Conservation (phyloP, 2,888 invertebrate species). For the Apomyelois bistriatella region DNA sequence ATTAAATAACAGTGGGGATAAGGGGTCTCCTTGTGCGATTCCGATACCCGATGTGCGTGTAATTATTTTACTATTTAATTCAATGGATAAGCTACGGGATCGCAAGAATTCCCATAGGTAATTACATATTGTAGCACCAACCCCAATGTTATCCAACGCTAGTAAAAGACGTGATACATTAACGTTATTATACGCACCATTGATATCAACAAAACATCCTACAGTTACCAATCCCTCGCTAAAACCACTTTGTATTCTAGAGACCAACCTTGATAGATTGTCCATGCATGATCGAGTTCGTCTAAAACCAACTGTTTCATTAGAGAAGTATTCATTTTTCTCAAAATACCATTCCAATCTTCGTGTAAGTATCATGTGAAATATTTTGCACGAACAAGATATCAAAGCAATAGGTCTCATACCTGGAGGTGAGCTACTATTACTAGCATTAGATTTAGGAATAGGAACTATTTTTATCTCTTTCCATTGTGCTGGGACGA, state of each 20-base stretch:
- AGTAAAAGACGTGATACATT: slow-evolving; percentile 16
- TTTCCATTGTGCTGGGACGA: slow-evolving; percentile 18
- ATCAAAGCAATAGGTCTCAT: slow-evolving; percentile 23
- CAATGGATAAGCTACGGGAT: slow-evolving; percentile 23
- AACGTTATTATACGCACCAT: slow-evolving; percentile 33
- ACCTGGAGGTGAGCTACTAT: not conserved
- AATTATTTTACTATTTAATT: slow-evolving; percentile 19
- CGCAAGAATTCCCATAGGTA: slow-evolving; percentile 3
- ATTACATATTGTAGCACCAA: slow-evolving; percentile 16
- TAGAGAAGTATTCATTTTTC: too few species aligned
- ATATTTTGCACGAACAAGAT: too few species aligned
- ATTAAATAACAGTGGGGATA: slow-evolving; percentile 35
- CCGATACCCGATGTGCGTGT: slow-evolving; percentile 4
- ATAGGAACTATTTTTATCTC: slow-evolving; percentile 20
- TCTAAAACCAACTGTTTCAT: slow-evolving; percentile 16
- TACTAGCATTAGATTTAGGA: slow-evolving; percentile 15
- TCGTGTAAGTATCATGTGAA: slow-evolving; percentile 21
- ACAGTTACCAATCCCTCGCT: slow-evolving; percentile 17
- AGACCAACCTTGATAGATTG: not conserved
- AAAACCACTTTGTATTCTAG: slow-evolving; percentile 18
- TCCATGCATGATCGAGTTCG: slow-evolving; percentile 13
- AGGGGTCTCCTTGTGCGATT: slow-evolving; percentile 30
- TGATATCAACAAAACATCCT: slow-evolving; percentile 29
- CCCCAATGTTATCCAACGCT: slow-evolving; percentile 19
- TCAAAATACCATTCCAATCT: slow-evolving; percentile 25